Conservation (phyloP, 1,140 invertebrate species). For the Chionoecetes opilio region DNA sequence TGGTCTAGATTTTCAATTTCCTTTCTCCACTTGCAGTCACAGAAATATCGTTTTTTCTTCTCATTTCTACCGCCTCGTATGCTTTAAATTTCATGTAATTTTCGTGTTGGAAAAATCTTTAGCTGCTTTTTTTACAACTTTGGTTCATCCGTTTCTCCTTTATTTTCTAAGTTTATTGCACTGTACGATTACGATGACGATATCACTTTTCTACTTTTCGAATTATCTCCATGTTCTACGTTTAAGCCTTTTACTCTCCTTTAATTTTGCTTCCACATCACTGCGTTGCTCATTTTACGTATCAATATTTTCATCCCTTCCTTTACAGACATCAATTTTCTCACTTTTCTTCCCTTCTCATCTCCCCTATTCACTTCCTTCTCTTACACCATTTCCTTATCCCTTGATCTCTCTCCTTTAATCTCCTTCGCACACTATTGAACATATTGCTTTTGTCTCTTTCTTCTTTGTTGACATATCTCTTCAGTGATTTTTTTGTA, state of each 20-base stretch:
- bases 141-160: not conserved
- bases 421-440: conserved; percentile 6
- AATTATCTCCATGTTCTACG: not conserved
- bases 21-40: not conserved
- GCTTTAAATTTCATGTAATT: not conserved
- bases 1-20: not conserved
- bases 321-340: not conserved
- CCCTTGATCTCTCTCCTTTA: not conserved
- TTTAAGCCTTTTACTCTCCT: not conserved
- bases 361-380: no score
- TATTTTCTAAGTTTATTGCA: no score
- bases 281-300: not conserved
- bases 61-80: not conserved
- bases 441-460: not conserved
- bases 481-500: not conserved
- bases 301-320: not conserved
- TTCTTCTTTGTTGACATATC: not conserved
- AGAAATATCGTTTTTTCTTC: not conserved
- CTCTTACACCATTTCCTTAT: not conserved
- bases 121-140: not conserved
- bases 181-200: no score
- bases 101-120: not conserved
- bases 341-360: not conserved
- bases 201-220: not conserved
- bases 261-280: not conserved